Evolutionary conservation across 2,888 invertebrate species (phyloP).

Genomic region (Trichacis sp.): DNA sequence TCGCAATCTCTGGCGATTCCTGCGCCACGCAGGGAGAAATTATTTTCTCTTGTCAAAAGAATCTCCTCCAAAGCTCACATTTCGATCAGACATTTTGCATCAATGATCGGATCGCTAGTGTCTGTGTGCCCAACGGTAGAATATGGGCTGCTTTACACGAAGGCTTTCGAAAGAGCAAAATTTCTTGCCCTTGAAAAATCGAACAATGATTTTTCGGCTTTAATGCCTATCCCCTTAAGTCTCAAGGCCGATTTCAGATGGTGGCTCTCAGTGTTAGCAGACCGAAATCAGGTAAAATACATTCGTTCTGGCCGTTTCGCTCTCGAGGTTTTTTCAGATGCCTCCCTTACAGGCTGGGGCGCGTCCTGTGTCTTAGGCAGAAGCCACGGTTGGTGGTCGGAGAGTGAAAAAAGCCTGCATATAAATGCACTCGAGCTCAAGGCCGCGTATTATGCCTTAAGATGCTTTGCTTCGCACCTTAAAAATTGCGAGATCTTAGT

Average conservation of each 20-base stretch:
- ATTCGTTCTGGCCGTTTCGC: not conserved
- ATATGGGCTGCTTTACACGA: slow-evolving; percentile 10
- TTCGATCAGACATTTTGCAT: not conserved
- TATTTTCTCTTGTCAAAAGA: not conserved
- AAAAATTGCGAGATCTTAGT: too few relatives aligned
- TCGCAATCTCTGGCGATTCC: not conserved
- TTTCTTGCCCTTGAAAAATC: slow-evolving; percentile 5
- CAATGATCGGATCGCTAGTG: slow-evolving; percentile 9
- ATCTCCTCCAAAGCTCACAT: not conserved
- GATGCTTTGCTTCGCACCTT: too few relatives aligned
- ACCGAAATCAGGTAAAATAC: not conserved
- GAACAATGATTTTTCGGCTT: not conserved
- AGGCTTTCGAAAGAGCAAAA: not conserved
- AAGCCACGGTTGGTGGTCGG: too few relatives aligned
- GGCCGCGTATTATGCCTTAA: too few relatives aligned
- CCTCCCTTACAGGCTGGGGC: slow-evolving; percentile 15
- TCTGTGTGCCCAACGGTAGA: slow-evolving; percentile 10
- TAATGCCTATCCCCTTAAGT: not conserved
- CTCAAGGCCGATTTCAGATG: not conserved
- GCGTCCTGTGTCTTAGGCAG: too few relatives aligned
- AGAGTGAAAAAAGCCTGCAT: too few relatives aligned
- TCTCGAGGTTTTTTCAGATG: not conserved
- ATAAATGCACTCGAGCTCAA: too few relatives aligned
- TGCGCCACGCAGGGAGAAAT: not conserved
- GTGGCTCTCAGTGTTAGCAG: not conserved